Conservation (phyloP, 2,888 invertebrate genomes). For the Andrena camellia region DNA sequence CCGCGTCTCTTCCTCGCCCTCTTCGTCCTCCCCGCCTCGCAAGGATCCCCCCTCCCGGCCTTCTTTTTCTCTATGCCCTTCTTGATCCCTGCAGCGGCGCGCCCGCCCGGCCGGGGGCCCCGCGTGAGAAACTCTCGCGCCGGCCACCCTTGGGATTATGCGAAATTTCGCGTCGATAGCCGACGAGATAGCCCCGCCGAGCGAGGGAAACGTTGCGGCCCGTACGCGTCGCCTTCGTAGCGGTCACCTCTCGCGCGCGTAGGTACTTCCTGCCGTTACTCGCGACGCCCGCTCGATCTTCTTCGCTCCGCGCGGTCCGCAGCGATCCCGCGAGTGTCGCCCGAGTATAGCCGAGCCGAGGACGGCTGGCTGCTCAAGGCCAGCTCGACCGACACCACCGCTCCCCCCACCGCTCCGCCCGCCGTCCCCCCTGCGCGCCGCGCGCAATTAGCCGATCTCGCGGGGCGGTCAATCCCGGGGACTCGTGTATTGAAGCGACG, state of each 20-base stretch:
- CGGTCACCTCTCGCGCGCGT: not conserved
- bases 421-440: not conserved
- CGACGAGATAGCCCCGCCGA: not conserved
- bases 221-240: not conserved
- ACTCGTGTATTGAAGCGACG: not conserved
- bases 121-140: constrained; percentile 45
- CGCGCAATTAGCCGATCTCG: too few relatives aligned
- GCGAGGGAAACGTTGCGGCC: not conserved
- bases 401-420: not conserved
- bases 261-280: not conserved
- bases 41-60: constrained; percentile 65
- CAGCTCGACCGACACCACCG: not conserved
- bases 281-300: not conserved
- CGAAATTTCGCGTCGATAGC: constrained; percentile 17
- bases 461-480: not conserved
- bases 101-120: constrained; percentile 66
- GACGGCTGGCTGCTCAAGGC: not conserved
- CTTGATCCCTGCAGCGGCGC: constrained; percentile 75
- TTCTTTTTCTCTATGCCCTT: constrained; percentile 70
- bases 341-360: not conserved
- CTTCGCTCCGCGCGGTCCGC: not conserved
- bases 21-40: constrained; percentile 67
- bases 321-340: not conserved
- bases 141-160: constrained; percentile 10
- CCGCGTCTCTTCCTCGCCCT: constrained; percentile 59